Percentiles rank a stretch among this genome's conserved stretches.
These are phyloP conservation scores for Charadrius vociferus DNA, from an alignment of 2,113 vertebrate species.

Conservation along the genomic window DNA sequence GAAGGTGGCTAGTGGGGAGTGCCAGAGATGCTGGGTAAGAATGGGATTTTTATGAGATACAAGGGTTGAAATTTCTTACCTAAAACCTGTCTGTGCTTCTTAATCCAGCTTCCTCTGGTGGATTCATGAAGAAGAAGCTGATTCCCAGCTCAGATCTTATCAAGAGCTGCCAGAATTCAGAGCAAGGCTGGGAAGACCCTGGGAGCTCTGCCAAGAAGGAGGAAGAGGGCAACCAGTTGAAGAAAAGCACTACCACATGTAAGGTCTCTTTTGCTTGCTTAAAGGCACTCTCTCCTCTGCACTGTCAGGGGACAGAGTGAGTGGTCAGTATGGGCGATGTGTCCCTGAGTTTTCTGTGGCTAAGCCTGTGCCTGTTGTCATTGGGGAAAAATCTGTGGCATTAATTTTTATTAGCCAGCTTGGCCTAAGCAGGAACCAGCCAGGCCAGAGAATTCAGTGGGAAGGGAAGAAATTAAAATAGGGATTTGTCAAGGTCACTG, in stretches of 20 bases:
- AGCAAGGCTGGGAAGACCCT: slow-evolving; percentile 29
- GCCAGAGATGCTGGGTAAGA: background rate
- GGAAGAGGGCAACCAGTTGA: background rate
- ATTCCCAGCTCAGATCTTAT: slow-evolving; percentile 34
- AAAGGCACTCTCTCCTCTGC: background rate
- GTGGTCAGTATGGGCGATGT: background rate
- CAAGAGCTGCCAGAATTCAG: slow-evolving; percentile 23
- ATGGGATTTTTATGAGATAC: background rate
- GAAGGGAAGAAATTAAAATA: slow-evolving; percentile 5
- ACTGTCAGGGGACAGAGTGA: background rate
- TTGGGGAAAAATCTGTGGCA: background rate
- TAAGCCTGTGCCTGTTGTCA: background rate
- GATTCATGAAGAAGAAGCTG: slow-evolving; percentile 30
- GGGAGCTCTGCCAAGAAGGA: background rate
- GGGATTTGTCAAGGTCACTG: background rate
- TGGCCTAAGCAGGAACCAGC: background rate
- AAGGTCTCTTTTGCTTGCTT: background rate
- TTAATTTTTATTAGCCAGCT: background rate
- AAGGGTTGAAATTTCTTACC: background rate
- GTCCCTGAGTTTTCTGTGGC: background rate
- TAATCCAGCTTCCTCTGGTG: slow-evolving; percentile 31
- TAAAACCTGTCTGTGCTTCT: background rate
- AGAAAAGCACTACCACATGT: background rate
- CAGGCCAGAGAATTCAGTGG: slow-evolving; percentile 27
- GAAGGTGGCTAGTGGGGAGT: background rate